These are phyloP conservation scores for Diadophis punctatus DNA, from an alignment of 2,113 vertebrate species.

Conservation along the genomic window DNA sequence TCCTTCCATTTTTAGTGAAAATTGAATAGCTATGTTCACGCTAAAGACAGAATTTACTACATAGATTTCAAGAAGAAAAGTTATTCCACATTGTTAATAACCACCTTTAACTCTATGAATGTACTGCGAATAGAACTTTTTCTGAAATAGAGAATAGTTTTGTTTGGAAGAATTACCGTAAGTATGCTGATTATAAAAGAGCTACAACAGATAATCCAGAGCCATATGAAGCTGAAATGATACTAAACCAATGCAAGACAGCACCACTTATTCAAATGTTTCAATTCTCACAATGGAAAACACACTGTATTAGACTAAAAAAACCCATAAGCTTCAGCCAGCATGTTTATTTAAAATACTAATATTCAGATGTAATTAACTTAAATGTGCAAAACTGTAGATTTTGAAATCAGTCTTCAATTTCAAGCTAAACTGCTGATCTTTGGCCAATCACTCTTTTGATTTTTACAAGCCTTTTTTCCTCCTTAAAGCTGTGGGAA, in stretches of 20 bases:
- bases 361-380: not conserved
- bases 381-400: not conserved
- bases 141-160: not conserved
- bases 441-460: not conserved
- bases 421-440: not conserved
- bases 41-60: not conserved
- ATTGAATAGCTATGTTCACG: not conserved
- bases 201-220: not conserved
- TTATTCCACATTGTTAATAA: not conserved
- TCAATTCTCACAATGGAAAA: not conserved
- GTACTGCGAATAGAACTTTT: not conserved
- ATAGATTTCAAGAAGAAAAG: not conserved
- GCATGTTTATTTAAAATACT: not conserved
- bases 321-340: not conserved
- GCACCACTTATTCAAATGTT: constrained; percentile 27
- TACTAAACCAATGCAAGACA: not conserved
- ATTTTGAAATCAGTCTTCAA: not conserved
- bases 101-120: not conserved
- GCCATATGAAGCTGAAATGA: not conserved
- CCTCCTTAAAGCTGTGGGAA: not conserved
- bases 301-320: not conserved
- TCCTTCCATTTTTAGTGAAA: not conserved
- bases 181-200: not conserved
- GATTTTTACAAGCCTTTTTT: not conserved
- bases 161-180: not conserved